A percentile compares a stretch with the other conserved stretches of the same genome.
These are phyloP conservation scores for Caranx melampygus DNA, from an alignment of 2,113 vertebrate species.

Conservation along the genomic window DNA sequence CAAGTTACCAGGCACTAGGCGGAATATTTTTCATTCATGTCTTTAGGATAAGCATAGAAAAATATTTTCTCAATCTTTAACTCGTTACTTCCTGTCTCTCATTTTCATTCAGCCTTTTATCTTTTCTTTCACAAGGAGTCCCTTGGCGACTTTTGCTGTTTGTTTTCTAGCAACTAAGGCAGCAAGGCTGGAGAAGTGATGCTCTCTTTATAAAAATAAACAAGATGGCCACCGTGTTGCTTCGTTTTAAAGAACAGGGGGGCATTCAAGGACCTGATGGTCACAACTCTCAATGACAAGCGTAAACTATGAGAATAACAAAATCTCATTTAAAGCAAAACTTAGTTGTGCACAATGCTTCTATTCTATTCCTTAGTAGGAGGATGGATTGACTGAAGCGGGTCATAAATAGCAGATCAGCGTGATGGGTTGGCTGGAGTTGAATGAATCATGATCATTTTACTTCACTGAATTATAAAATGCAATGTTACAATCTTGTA, in stretches of 20 bases:
- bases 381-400: not conserved
- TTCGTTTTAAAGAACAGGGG: constrained; percentile 6
- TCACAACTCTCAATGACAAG: not conserved
- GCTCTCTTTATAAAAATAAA: constrained; percentile 54
- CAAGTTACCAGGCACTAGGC: constrained; percentile 73
- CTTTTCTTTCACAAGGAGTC: constrained; percentile 49
- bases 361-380: too few relatives aligned
- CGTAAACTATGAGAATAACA: not conserved
- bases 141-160: constrained; percentile 36
- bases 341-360: not conserved
- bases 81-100: constrained; percentile 21
- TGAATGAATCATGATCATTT: constrained; percentile 22
- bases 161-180: constrained; percentile 76
- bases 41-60: constrained; percentile 73
- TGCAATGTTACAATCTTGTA: constrained; percentile 6
- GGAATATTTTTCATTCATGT: constrained; percentile 59
- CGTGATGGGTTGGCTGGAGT: constrained; percentile 5
- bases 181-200: constrained; percentile 62
- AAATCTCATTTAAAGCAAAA: constrained; percentile 39
- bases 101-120: constrained; percentile 42
- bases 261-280: constrained; percentile 17
- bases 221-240: constrained; percentile 24
- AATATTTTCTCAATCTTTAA: constrained; percentile 60
- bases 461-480: constrained; percentile 33
- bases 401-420: not conserved